These are phyloP conservation scores for Abscondita cerata DNA, from an alignment of 2,888 invertebrate species.

Conservation along the genomic window DNA sequence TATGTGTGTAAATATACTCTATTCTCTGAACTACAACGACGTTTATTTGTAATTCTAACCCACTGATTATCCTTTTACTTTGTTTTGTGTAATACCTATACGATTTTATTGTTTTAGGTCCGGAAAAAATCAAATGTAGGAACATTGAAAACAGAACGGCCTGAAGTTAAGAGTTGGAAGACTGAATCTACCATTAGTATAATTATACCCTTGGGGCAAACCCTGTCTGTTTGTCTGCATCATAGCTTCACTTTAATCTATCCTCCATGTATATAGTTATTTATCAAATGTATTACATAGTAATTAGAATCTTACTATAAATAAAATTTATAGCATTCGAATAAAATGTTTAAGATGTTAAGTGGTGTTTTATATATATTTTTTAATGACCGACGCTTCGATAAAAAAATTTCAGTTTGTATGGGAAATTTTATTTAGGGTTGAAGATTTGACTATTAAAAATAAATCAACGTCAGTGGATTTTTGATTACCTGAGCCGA, in stretches of 20 bases:
- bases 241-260: conserved; percentile 36
- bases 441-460: neutral
- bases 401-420: neutral
- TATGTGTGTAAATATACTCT: too few relatives aligned
- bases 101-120: conserved; percentile 3
- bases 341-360: conserved; percentile 9
- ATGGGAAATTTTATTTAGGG: neutral
- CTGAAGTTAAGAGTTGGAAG: conserved; percentile 27
- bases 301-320: conserved; percentile 30
- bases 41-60: too few relatives aligned
- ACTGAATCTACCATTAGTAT: conserved; percentile 57
- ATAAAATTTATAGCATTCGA: conserved; percentile 24
- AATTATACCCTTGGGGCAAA: conserved; percentile 55
- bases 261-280: conserved; percentile 32
- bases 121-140: conserved; percentile 17
- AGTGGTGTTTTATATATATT: conserved; percentile 6
- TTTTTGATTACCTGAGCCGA: too few relatives aligned
- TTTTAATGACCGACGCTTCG: neutral
- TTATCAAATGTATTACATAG: conserved; percentile 28
- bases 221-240: conserved; percentile 53
- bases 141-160: conserved; percentile 29
- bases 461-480: too few relatives aligned
- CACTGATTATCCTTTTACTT: too few relatives aligned
- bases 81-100: too few relatives aligned
- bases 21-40: too few relatives aligned